Base-by-base conservation (phyloP, 2,113 vertebrate species). In the Eurypyga helias region DNA sequence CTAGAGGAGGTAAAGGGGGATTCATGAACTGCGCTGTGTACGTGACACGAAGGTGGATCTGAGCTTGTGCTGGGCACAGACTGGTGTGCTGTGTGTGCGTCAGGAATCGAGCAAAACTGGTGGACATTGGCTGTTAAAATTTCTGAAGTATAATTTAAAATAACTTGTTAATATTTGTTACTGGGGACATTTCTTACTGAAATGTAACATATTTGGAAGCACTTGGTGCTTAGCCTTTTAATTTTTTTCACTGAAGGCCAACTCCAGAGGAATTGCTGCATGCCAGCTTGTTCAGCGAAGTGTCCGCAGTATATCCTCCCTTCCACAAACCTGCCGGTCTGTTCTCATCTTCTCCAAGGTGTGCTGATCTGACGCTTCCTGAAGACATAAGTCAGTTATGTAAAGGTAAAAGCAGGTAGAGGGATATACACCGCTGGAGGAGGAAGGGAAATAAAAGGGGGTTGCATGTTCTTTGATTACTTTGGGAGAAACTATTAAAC, bases 261-360 rank as follows among this genome's bases (percentile, higher is more conserved):
- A 99, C 99, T 65, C 98, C 99, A 90, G 98, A 98, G 38, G 98
- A 99, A 88, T 94, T 99, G 57, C 97, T 99, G 51, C 87, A 89
- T 88, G 99, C 99, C 94, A 76, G 83, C 24, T 97, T 99, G 48
- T 99, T 99, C 93, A 95, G 86, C 97, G 98, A 98, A 57, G 88
- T 99, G 61, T 99, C 98, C 13, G 87, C 97, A 83, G 88, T 97
- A 51, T 99, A 99, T 80, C 96, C 95, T 11, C 97, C 98, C 12
- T 99, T 98, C 95, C 97, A 97, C 85, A 99, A 98, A 92, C 98
- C 99, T 48, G 97, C 98, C n/a, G 93, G 97, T 94, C 98, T 99
- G 33, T 99, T 99, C 96, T 99, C 99, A 7, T 99, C 99, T n/a
- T 98, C 98, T 69, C 97, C 99, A 78, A 99, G 99, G 93, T 99